Conservation (phyloP, 1,140 invertebrate genomes). For the Ostrea edulis region DNA sequence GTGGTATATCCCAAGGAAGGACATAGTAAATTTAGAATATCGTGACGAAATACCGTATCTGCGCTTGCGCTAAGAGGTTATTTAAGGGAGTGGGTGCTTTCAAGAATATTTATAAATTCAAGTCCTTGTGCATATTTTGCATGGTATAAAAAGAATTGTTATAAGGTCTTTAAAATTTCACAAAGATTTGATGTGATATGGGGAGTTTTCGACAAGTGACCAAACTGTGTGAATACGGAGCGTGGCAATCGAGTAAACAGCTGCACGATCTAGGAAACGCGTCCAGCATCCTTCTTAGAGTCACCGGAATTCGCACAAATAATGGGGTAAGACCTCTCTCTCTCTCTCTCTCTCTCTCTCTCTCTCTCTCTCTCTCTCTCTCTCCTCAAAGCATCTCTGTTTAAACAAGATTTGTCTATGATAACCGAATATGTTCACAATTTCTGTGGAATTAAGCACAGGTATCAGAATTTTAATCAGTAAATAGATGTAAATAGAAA, state of each 20-base stretch:
- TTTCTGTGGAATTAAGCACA: too few species aligned
- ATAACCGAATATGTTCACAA: neutral
- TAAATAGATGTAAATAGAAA: too few species aligned
- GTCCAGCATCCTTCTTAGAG: neutral
- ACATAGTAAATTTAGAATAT: neutral
- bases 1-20: neutral
- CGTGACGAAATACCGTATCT: slow-evolving; percentile 18
- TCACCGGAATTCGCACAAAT: slow-evolving; percentile 3
- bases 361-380: slow-evolving; percentile 2
- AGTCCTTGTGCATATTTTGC: neutral
- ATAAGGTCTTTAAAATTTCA: neutral
- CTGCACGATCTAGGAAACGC: neutral
- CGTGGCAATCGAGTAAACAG: neutral
- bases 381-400: neutral
- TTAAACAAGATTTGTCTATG: neutral
- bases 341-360: neutral
- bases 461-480: too few species aligned
- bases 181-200: neutral
- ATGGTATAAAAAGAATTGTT: neutral
- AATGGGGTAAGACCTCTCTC: slow-evolving; percentile 3
- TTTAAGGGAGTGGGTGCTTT: neutral
- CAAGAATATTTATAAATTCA: neutral
- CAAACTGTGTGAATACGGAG: neutral
- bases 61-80: neutral
- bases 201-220: neutral